Evolutionary conservation across 2,797 vertebrate species (phyloP).

Genomic region (Danio choprae): DNA sequence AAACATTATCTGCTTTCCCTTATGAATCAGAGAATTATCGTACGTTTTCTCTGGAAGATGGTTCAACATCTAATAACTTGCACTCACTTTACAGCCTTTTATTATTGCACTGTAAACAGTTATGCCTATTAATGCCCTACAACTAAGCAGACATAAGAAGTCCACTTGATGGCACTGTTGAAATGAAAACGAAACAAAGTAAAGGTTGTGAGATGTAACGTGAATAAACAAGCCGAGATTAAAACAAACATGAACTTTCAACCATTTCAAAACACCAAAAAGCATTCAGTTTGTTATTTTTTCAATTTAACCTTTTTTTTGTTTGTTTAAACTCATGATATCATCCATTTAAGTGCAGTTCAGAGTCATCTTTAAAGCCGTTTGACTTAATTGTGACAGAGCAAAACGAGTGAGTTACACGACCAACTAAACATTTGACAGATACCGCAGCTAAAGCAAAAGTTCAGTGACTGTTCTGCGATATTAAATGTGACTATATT

Average conservation of each 20-base stretch:
- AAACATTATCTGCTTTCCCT: constrained; percentile 40
- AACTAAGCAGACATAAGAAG: not conserved
- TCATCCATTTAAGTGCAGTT: not conserved
- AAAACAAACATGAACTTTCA: constrained; percentile 4
- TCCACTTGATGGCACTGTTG: constrained; percentile 57
- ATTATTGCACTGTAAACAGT: not conserved
- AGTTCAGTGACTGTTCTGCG: not conserved
- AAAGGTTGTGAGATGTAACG: not conserved
- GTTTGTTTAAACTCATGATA: not conserved
- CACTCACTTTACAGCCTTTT: not conserved
- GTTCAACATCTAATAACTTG: not conserved
- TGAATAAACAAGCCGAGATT: constrained; percentile 4
- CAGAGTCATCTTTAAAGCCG: not conserved
- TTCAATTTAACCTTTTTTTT: not conserved
- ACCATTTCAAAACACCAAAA: not conserved
- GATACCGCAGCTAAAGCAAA: not conserved
- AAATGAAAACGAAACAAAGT: constrained; percentile 17
- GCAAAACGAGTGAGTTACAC: not conserved
- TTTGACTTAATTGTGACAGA: not conserved
- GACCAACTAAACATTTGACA: not conserved
- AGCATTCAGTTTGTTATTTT: not conserved
- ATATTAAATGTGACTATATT: constrained; percentile 56
- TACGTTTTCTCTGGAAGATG: constrained; percentile 9
- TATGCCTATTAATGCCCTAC: not conserved
- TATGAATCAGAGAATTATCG: not conserved